Evolutionary conservation across 2,797 vertebrate genomes (phyloP), one percentile per base, ranked within the genome.

Genomic region (Sebastes paucispinis): DNA sequence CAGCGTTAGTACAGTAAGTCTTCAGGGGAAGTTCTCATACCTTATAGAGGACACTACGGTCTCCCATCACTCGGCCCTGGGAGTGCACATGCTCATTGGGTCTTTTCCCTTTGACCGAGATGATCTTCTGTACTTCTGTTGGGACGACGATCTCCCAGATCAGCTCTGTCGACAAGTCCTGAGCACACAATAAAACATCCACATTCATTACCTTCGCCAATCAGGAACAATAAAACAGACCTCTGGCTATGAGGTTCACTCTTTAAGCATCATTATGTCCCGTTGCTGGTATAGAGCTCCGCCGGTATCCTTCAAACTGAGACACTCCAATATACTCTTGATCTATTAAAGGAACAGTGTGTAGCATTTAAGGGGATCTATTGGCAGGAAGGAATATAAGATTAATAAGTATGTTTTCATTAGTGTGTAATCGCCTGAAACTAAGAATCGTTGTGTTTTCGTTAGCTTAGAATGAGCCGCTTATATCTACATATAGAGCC

Each of bases 41-140:
- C 98, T 99, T 99, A 70, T 99, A 99, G 29, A 99, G 97, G 63
- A 99, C 98, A 0, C 98, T 99, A 36, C 98, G 97, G 85, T 99
- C 98, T 2, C 98, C 98, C 98, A 99, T 99, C 34, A 99, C 98
- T 0, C 98, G 95, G 77, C 98, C 98, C 91, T 99, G 98, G 0
- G 98, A 99, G 84, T 99, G 98, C 22, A 99, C 98, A 0, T 99
- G 98, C 89, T 99, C 98, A 0, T 96, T 98, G 78, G 96, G 94
- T 57, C 97, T 95, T 83, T 99, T 99, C 66, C 98, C 98, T 91
- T 97, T 98, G 82, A 99, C 96, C 0, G 87, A 84, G 63, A 98
- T 96, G 0, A 99, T 97, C 81, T 79, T 97, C 94, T 99, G 98
- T 0, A 97, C 93, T 27, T 99, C 98, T 0, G 94, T 77, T 4